Conservation (phyloP, 2,113 vertebrate species). For the Heptranchias perlo region DNA sequence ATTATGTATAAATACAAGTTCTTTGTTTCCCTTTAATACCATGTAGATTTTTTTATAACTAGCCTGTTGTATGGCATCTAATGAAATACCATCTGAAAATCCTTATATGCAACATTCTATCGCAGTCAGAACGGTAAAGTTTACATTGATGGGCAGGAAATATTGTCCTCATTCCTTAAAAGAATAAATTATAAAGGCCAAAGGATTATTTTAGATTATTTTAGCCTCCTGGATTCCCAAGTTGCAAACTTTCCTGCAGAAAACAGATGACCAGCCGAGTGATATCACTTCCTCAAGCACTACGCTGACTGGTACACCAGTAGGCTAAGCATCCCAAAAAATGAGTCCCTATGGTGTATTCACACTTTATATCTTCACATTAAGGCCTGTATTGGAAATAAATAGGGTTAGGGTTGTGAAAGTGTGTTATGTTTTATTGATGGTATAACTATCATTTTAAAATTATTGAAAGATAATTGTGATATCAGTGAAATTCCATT, state of each 20-base stretch:
- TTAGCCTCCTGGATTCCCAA: background rate
- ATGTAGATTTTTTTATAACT: background rate
- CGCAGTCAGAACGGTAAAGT: background rate
- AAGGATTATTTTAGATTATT: background rate
- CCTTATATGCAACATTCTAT: background rate
- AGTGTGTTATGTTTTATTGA: background rate
- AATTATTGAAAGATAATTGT: background rate
- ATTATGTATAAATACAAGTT: background rate
- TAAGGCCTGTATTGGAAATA: background rate
- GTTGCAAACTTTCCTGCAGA: background rate
- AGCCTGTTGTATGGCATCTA: background rate
- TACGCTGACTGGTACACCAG: no score
- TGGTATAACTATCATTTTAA: background rate
- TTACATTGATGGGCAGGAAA: background rate
- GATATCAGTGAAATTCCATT: background rate
- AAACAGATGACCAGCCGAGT: background rate
- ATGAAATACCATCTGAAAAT: background rate
- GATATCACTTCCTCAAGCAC: background rate
- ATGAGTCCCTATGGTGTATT: no score
- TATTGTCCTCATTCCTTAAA: background rate
- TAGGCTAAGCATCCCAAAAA: background rate
- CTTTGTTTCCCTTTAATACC: background rate
- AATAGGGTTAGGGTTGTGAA: background rate
- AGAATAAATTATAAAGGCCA: background rate
- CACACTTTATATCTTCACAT: background rate